Evolutionary conservation across 2,888 invertebrate genomes (phyloP).

Genomic region (Nasonovia ribisnigri): DNA sequence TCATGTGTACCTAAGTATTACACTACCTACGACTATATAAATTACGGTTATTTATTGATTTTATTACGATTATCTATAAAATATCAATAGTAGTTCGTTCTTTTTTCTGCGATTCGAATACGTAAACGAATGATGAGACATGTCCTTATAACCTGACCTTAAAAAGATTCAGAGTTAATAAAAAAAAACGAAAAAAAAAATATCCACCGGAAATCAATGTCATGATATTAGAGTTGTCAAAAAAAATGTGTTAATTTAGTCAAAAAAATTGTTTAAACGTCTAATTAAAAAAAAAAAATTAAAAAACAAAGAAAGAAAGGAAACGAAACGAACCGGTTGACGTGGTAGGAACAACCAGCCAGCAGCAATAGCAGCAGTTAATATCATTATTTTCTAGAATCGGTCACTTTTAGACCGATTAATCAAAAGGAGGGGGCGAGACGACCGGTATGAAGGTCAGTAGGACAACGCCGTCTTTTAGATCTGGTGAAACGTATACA

Average conservation of each 20-base stretch:
- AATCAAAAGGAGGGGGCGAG: slow-evolving; percentile 65
- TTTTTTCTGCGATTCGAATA: not conserved
- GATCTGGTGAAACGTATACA: slow-evolving; percentile 55
- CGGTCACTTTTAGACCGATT: slow-evolving; percentile 63
- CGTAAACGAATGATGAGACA: slow-evolving; percentile 31
- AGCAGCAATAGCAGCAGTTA: not conserved
- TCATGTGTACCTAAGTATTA: not conserved
- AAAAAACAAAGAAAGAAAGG: slow-evolving; percentile 30
- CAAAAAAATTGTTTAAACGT: slow-evolving; percentile 49
- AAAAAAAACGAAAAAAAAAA: not conserved
- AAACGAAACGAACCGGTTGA: slow-evolving; percentile 42
- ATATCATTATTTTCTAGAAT: slow-evolving; percentile 64
- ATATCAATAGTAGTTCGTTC: not conserved
- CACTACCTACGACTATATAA: not conserved
- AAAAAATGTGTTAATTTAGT: slow-evolving; percentile 44
- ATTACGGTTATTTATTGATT: slow-evolving; percentile 33
- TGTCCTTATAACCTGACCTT: slow-evolving; percentile 55
- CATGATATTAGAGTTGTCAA: slow-evolving; percentile 24
- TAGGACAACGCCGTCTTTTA: slow-evolving; percentile 62
- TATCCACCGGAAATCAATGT: slow-evolving; percentile 27
- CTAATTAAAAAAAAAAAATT: slow-evolving; percentile 41
- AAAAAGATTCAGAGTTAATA: slow-evolving; percentile 35
- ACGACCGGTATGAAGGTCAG: slow-evolving; percentile 64
- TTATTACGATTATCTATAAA: slow-evolving; percentile 19
- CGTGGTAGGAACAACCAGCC: not conserved